Evolutionary conservation across 2,888 invertebrate species (phyloP).

Genomic region (Drosophila leonis): DNA sequence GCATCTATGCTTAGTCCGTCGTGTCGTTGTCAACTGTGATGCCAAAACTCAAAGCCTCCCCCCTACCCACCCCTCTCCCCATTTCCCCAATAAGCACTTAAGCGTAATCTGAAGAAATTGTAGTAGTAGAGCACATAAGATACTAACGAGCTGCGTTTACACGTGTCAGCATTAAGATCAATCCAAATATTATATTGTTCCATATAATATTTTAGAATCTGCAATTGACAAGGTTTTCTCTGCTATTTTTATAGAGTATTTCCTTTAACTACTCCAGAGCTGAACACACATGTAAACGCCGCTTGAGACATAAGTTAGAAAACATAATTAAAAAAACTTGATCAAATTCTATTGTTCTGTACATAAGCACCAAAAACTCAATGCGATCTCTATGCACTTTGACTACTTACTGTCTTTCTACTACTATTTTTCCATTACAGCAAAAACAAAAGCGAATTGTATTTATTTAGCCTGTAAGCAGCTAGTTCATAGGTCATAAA

Average conservation of each 20-base stretch:
- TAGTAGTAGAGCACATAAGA: constrained; percentile 48
- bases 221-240: neutral
- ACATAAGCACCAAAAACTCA: constrained; percentile 49
- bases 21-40: constrained; percentile 80
- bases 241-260: neutral
- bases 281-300: constrained; percentile 9
- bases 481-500: constrained; percentile 24
- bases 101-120: constrained; percentile 11
- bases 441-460: constrained; percentile 24
- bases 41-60: constrained; percentile 53
- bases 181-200: neutral
- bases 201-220: constrained; percentile 9
- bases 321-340: constrained; percentile 1
- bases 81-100: constrained; percentile 6
- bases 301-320: constrained; percentile 12
- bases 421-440: constrained; percentile 44
- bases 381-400: constrained; percentile 56
- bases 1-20: constrained; percentile 77
- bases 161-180: constrained; percentile 20
- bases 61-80: constrained; percentile 5
- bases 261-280: neutral
- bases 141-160: constrained; percentile 26
- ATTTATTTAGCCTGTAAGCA: constrained; percentile 54
- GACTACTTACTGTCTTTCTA: constrained; percentile 42
- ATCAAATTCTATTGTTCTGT: constrained; percentile 38